Conservation (phyloP, 2,113 vertebrate species). For the Labeo catla region DNA sequence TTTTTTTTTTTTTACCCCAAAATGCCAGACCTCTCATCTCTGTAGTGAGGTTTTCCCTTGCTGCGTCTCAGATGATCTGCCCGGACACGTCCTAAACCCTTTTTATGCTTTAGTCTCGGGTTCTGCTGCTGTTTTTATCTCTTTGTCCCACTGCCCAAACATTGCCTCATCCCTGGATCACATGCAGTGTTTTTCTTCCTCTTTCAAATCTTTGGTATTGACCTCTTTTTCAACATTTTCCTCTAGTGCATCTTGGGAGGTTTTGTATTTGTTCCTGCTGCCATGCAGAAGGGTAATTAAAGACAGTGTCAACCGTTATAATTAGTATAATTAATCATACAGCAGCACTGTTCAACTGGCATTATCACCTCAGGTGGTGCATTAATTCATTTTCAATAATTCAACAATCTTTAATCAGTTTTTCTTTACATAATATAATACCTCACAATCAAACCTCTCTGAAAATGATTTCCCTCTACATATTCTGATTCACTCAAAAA, state of each 20-base stretch:
- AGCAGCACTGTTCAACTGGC: too few relatives aligned
- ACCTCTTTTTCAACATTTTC: neutral
- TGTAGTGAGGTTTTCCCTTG: neutral
- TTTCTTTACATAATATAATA: too few relatives aligned
- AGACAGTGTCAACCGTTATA: too few relatives aligned
- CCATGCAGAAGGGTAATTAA: neutral
- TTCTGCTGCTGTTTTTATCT: constrained; percentile 28
- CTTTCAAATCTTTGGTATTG: constrained; percentile 6
- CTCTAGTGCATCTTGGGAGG: neutral
- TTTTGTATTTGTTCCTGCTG: neutral
- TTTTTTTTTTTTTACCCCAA: neutral
- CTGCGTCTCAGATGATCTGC: constrained; percentile 26
- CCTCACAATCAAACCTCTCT: too few relatives aligned
- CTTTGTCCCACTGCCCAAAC: constrained; percentile 24
- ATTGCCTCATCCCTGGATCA: constrained; percentile 5
- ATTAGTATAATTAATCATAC: too few relatives aligned
- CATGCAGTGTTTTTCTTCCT: constrained; percentile 22
- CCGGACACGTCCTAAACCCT: constrained; percentile 9
- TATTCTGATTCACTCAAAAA: too few relatives aligned
- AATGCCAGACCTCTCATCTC: neutral
- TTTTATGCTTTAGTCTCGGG: constrained; percentile 28
- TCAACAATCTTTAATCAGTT: too few relatives aligned
- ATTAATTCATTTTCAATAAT: too few relatives aligned
- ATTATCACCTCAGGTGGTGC: too few relatives aligned
- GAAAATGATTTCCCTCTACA: too few relatives aligned